These are phyloP conservation scores for Aspidoscelis tigris DNA, from an alignment of 2,113 vertebrate genomes.

Conservation along the genomic window DNA sequence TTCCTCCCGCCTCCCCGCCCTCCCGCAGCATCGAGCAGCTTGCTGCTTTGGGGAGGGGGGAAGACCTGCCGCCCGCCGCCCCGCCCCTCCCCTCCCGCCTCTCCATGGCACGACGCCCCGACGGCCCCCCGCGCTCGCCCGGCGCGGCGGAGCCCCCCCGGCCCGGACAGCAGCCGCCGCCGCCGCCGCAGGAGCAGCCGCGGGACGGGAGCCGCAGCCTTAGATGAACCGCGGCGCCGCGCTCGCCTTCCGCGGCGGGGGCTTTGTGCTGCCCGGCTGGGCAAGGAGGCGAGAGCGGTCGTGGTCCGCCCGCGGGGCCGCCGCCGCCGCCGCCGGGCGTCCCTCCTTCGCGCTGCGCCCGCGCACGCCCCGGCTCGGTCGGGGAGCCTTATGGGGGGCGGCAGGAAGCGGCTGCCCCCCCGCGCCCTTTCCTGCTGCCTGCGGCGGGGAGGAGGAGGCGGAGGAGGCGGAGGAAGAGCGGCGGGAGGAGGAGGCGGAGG, in stretches of 20 bases:
- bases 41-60: not conserved
- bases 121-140: not conserved
- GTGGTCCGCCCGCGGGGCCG: not conserved
- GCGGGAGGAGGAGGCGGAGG: no score
- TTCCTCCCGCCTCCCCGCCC: no score
- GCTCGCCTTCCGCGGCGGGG: not conserved
- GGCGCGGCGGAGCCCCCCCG: not conserved
- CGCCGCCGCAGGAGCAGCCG: no score
- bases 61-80: not conserved
- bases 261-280: not conserved
- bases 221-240: not conserved
- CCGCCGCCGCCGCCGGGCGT: not conserved
- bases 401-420: slow-evolving; percentile 15
- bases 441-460: not conserved
- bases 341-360: not conserved
- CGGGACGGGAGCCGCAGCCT: not conserved
- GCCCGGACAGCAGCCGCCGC: no score
- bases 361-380: not conserved
- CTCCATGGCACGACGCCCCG: not conserved
- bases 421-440: slow-evolving; percentile 23
- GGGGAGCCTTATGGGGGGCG: slow-evolving; percentile 14
- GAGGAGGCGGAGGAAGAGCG: not conserved
- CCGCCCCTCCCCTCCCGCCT: not conserved
- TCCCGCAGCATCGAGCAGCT: not conserved
- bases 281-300: not conserved